Evolutionary conservation across 2,797 vertebrate species (phyloP).

Genomic region (Peromyscus eremicus): DNA sequence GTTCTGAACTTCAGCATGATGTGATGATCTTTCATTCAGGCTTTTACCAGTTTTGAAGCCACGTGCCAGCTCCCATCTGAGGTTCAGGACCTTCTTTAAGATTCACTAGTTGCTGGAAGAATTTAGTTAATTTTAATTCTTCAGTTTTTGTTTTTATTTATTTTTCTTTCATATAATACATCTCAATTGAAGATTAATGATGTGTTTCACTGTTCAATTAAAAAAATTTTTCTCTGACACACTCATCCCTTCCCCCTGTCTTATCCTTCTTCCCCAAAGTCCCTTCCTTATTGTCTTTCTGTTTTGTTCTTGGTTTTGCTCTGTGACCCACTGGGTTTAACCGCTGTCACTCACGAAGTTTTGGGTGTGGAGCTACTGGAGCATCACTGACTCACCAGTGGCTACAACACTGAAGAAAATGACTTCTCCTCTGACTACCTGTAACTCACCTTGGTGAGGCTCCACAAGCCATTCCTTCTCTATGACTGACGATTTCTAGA

Average conservation of each 20-base stretch:
- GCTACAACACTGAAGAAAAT: neutral
- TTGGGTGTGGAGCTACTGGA: neutral
- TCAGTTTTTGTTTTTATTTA: neutral
- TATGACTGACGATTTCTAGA: neutral
- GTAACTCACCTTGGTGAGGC: no score
- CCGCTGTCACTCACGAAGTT: neutral
- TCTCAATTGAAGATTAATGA: neutral
- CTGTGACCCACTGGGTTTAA: neutral
- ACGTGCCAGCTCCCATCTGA: neutral
- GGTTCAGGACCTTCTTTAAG: neutral
- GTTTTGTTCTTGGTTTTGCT: neutral
- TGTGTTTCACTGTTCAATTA: neutral
- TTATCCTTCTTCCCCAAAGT: neutral
- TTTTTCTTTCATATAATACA: neutral
- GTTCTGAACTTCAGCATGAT: neutral
- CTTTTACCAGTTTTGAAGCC: neutral
- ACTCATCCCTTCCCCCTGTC: fast-evolving
- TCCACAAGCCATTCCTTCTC: neutral
- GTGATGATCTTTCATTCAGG: neutral
- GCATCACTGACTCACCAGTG: neutral
- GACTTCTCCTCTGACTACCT: neutral
- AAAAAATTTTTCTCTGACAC: neutral
- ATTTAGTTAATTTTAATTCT: neutral
- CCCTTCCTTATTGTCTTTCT: neutral
- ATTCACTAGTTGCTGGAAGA: neutral